phyloP scores from a whole-genome alignment of 2,888 invertebrate species.

The Tinea trinotella region DNA sequence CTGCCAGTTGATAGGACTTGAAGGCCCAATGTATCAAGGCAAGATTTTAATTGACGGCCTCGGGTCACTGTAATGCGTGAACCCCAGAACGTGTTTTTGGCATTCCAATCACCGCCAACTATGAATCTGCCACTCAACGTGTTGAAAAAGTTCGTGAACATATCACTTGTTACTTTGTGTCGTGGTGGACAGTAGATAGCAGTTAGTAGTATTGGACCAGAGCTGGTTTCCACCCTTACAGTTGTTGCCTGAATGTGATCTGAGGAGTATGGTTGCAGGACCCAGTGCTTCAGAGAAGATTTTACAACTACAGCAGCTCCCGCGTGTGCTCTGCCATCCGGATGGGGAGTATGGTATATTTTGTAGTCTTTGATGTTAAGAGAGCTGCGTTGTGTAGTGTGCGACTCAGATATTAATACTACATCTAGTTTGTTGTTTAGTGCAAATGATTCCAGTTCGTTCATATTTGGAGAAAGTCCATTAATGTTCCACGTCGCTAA shows the following conservation, averaged over 20 bases:
- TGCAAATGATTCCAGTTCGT: slow-evolving; percentile 22
- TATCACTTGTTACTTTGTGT: slow-evolving; percentile 20
- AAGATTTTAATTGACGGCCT: too few relatives aligned
- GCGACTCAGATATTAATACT: slow-evolving; percentile 25
- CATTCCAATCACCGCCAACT: slow-evolving; percentile 24
- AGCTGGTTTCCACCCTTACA: slow-evolving; percentile 13
- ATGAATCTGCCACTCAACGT: slow-evolving; percentile 22
- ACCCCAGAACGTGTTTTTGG: slow-evolving; percentile 24
- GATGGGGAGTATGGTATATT: slow-evolving; percentile 27
- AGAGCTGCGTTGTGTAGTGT: slow-evolving; percentile 23
- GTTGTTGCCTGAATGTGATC: slow-evolving; percentile 21
- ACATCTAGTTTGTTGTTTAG: slow-evolving; percentile 24
- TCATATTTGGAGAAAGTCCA: slow-evolving; percentile 24
- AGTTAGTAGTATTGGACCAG: slow-evolving; percentile 6
- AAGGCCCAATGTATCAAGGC: too few relatives aligned
- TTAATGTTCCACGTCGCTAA: slow-evolving; percentile 27
- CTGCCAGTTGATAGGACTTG: too few relatives aligned
- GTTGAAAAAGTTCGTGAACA: slow-evolving; percentile 22
- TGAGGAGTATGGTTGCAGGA: slow-evolving; percentile 14
- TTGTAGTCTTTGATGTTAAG: slow-evolving; percentile 23
- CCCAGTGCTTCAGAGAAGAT: slow-evolving; percentile 20
- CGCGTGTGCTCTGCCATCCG: slow-evolving; percentile 27
- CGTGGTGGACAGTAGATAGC: slow-evolving; percentile 21
- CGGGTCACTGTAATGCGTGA: too few relatives aligned
- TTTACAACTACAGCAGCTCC: slow-evolving; percentile 24